phyloP scores from a whole-genome alignment of 2,888 invertebrate species.

The Allophyes oxyacanthae region DNA sequence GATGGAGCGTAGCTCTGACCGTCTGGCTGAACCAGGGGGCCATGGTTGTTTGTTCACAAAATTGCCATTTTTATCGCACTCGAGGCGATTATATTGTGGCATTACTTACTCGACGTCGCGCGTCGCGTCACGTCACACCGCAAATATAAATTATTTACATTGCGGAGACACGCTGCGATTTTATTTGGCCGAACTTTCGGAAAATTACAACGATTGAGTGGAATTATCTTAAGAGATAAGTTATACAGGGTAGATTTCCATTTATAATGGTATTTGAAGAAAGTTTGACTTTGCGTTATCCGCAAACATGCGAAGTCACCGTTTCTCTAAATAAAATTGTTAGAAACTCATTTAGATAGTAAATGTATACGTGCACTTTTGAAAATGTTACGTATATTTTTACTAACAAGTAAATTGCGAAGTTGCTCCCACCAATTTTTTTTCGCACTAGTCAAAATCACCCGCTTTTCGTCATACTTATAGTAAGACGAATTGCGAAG shows the following conservation, averaged over 20 bases:
- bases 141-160: slow-evolving; percentile 50
- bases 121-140: slow-evolving; percentile 53
- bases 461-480: slow-evolving; percentile 42
- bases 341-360: neutral
- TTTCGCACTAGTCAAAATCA: slow-evolving; percentile 19
- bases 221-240: too few species aligned
- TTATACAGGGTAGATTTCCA: too few species aligned
- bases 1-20: slow-evolving; percentile 67
- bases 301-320: neutral
- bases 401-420: slow-evolving; percentile 32
- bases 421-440: slow-evolving; percentile 12
- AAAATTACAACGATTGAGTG: too few species aligned
- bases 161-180: slow-evolving; percentile 17
- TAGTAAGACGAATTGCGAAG: too few species aligned
- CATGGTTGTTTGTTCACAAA: slow-evolving; percentile 72
- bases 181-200: slow-evolving; percentile 22
- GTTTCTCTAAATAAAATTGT: slow-evolving; percentile 1
- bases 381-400: slow-evolving; percentile 18
- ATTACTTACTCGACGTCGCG: slow-evolving; percentile 62
- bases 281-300: too few species aligned
- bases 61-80: slow-evolving; percentile 78
- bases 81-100: slow-evolving; percentile 64
- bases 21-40: slow-evolving; percentile 60
- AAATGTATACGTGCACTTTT: neutral
- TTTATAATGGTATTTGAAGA: too few species aligned